Percentiles rank a stretch among this genome's conserved stretches.
phyloP scores from a whole-genome alignment of 2,797 vertebrate species.

The Anolis apletophallus region DNA sequence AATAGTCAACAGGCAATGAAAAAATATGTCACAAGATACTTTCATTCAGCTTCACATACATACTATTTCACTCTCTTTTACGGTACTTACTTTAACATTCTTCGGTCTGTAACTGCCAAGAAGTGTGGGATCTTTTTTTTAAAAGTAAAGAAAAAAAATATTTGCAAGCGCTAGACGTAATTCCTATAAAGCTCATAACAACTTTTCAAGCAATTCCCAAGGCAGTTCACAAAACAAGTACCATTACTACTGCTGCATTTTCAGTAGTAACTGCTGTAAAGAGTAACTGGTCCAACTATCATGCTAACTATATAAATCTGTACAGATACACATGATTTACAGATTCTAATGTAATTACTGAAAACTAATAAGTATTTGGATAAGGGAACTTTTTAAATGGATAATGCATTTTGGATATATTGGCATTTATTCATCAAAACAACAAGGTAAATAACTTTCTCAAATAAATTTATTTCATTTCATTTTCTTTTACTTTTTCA shows the following conservation, averaged over 20 bases:
- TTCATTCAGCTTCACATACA: not conserved
- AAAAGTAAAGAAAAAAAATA: constrained; percentile 44
- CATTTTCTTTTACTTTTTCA: too few species aligned
- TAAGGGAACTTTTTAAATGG: not conserved
- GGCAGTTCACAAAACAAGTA: constrained; percentile 6
- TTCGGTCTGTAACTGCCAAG: constrained; percentile 82
- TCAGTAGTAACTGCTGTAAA: constrained; percentile 18
- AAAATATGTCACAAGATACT: not conserved
- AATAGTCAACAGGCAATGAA: not conserved
- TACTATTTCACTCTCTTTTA: constrained; percentile 1
- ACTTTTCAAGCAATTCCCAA: constrained; percentile 34
- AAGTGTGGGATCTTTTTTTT: constrained; percentile 80
- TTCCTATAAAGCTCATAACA: constrained; percentile 2
- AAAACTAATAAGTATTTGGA: not conserved
- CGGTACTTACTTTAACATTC: constrained; percentile 78
- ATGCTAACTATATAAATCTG: not conserved
- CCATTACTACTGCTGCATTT: not conserved
- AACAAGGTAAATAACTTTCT: not conserved
- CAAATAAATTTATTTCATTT: not conserved
- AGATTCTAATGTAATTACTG: constrained; percentile 14
- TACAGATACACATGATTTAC: not conserved
- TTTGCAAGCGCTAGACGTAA: constrained; percentile 26
- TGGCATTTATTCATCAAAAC: not conserved
- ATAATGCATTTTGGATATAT: not conserved
- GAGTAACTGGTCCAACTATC: not conserved